These are phyloP conservation scores for Poeciliopsis paucimaculata DNA, from an alignment of 2,797 vertebrate species.

Conservation along the genomic window DNA sequence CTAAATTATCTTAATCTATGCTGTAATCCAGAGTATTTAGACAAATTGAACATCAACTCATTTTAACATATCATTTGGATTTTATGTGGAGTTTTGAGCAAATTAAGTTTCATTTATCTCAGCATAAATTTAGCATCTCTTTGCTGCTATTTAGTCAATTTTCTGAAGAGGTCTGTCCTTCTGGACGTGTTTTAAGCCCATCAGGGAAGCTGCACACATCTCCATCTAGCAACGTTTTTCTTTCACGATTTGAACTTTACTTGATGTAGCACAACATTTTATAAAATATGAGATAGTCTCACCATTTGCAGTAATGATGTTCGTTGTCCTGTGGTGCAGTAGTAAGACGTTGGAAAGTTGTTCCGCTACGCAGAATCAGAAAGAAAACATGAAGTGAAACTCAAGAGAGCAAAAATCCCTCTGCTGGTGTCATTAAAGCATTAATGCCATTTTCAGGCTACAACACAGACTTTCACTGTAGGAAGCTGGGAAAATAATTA, in stretches of 20 bases:
- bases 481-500: background rate
- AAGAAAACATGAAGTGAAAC: slow-evolving; percentile 55
- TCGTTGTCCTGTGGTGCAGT: background rate
- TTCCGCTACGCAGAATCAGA: slow-evolving; percentile 1
- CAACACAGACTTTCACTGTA: background rate
- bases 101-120: background rate
- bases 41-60: background rate
- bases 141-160: background rate
- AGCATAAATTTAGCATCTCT: background rate
- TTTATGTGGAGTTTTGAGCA: background rate
- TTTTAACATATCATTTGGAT: background rate
- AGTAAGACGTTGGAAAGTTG: slow-evolving; percentile 6
- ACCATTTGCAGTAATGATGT: slow-evolving; percentile 48
- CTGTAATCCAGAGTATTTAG: background rate
- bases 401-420: background rate
- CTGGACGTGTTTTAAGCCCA: background rate
- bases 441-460: background rate
- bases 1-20: background rate
- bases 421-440: background rate
- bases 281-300: slow-evolving; percentile 17
- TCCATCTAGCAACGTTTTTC: background rate
- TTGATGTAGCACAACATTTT: background rate
- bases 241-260: background rate
- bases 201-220: background rate
- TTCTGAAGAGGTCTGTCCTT: background rate